Percentiles rank a stretch among this genome's conserved stretches.
These are phyloP conservation scores for Noctua janthe DNA, from an alignment of 2,888 invertebrate species.

Conservation along the genomic window DNA sequence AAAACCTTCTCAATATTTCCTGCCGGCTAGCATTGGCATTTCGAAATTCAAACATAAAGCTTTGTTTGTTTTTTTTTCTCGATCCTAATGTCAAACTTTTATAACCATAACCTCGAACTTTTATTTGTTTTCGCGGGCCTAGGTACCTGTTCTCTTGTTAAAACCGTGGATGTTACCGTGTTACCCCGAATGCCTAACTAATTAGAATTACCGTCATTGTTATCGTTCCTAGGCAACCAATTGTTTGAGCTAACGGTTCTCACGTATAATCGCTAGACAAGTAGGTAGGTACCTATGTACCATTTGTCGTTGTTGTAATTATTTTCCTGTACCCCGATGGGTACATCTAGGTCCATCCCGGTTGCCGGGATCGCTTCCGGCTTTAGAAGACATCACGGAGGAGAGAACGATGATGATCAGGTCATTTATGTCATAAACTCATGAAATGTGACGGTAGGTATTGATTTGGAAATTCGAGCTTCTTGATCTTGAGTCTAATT, in stretches of 20 bases:
- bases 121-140: not conserved
- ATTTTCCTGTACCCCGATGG: not conserved
- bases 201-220: constrained; percentile 32
- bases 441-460: not conserved
- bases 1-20: not conserved
- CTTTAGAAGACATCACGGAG: not conserved
- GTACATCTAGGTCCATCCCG: not conserved
- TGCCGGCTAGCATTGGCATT: not conserved
- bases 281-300: not conserved
- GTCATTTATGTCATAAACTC: not conserved
- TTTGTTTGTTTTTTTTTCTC: not conserved
- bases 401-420: not conserved
- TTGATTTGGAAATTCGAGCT: not conserved
- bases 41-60: constrained; percentile 2
- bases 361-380: not conserved
- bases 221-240: constrained; percentile 56
- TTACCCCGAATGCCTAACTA: not conserved
- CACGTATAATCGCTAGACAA: constrained; percentile 45
- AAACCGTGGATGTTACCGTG: constrained; percentile 8
- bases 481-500: not conserved
- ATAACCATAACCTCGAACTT: not conserved
- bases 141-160: not conserved
- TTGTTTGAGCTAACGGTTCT: constrained; percentile 57
- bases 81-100: not conserved
- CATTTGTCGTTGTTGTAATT: constrained; percentile 29